These are phyloP conservation scores for Zophobas atratus DNA, from an alignment of 1,140 invertebrate genomes.

Conservation along the genomic window DNA sequence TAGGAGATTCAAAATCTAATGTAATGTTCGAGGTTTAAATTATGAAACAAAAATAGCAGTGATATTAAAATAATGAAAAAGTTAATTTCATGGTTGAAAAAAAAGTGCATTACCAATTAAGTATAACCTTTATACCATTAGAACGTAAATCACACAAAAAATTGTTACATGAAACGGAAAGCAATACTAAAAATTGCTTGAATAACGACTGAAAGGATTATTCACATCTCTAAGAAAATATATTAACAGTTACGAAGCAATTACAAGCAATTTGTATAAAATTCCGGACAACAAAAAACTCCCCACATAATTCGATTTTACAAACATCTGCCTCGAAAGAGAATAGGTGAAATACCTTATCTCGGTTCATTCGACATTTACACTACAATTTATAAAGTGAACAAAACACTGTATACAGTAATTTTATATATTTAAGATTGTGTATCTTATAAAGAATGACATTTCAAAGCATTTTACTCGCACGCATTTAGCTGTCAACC, in stretches of 20 bases:
- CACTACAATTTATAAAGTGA: conserved; percentile 54
- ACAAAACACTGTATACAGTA: conserved; percentile 55
- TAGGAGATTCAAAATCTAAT: too few species aligned
- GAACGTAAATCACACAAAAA: too few species aligned
- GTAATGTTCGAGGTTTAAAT: too few species aligned
- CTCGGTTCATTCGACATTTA: conserved; percentile 50
- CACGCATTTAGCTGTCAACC: conserved; percentile 45
- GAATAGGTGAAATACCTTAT: conserved; percentile 36
- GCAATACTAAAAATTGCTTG: too few species aligned
- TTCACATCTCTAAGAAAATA: not conserved
- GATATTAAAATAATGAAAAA: too few species aligned
- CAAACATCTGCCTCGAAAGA: conserved; percentile 16
- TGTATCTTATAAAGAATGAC: conserved; percentile 43
- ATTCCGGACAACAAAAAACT: conserved; percentile 7
- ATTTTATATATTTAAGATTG: conserved; percentile 52
- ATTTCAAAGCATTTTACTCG: conserved; percentile 41
- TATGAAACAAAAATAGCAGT: too few species aligned
- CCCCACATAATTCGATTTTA: conserved; percentile 7
- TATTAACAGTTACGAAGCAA: conserved; percentile 6
- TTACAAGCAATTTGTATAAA: conserved; percentile 4
- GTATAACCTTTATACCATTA: too few species aligned
- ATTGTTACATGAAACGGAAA: too few species aligned
- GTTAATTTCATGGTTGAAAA: too few species aligned
- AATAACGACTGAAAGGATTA: not conserved
- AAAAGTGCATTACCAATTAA: too few species aligned